These are phyloP conservation scores for Cariama cristata DNA, from an alignment of 2,113 vertebrate species.

Conservation along the genomic window DNA sequence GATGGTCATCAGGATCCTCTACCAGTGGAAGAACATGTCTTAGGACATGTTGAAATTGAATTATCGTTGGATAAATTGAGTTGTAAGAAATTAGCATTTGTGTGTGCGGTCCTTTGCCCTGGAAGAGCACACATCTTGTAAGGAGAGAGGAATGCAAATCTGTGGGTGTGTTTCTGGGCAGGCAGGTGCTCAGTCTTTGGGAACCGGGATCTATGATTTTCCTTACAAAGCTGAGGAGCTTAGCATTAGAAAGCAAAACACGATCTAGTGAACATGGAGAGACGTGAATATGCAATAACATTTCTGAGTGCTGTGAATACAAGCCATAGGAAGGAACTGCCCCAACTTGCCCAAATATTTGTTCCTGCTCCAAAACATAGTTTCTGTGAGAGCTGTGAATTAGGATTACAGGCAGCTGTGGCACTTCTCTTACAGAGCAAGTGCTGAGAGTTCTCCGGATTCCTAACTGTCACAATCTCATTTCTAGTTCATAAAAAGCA, in stretches of 20 bases:
- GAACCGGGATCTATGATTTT: not conserved
- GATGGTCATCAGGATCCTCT: not conserved
- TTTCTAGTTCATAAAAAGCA: not conserved
- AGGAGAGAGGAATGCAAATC: not conserved
- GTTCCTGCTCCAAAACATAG: not conserved
- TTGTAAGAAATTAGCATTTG: not conserved
- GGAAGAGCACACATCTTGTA: not conserved
- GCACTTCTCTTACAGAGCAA: not conserved
- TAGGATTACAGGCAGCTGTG: not conserved
- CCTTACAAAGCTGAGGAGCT: not conserved
- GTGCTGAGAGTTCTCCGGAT: not conserved
- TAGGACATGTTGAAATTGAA: not conserved
- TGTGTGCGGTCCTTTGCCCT: not conserved
- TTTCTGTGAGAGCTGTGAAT: not conserved
- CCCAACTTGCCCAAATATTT: not conserved
- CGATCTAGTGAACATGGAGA: not conserved
- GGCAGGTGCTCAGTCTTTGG: not conserved
- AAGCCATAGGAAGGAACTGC: not conserved
- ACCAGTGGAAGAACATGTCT: not conserved
- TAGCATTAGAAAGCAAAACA: not conserved
- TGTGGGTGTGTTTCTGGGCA: not conserved
- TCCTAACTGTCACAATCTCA: not conserved
- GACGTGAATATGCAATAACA: not conserved
- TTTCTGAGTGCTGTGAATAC: not conserved
- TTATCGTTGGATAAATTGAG: conserved; percentile 8